Percentiles rank a stretch among this genome's conserved stretches.
Evolutionary conservation across 2,888 invertebrate species (phyloP).

Genomic region (Heteromurus nitidus): DNA sequence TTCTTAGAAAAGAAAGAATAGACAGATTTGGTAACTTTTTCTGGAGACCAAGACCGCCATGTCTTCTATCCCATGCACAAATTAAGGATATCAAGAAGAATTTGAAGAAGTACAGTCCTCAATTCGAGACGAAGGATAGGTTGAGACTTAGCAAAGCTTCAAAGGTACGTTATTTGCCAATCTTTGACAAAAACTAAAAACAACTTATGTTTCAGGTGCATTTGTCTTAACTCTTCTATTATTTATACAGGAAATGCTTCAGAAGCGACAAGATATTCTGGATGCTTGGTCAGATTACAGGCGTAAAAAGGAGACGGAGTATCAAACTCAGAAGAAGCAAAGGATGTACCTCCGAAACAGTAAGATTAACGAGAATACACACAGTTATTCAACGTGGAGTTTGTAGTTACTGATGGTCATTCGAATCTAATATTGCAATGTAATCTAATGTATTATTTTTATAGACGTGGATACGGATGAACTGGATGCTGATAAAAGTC

Average conservation of each 20-base stretch:
- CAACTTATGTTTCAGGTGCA: constrained; percentile 1
- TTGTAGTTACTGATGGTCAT: background rate
- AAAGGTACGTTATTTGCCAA: constrained; percentile 77
- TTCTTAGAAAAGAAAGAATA: constrained; percentile 87
- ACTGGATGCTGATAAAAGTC: constrained; percentile 87
- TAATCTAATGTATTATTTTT: no score
- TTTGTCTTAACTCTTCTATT: no score
- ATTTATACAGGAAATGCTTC: constrained; percentile 84
- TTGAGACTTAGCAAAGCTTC: constrained; percentile 93
- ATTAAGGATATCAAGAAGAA: constrained; percentile 97
- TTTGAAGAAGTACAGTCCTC: constrained; percentile 96
- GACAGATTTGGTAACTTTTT: constrained; percentile 95
- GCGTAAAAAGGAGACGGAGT: constrained; percentile 84
- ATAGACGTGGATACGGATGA: constrained; percentile 96
- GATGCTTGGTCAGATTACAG: constrained; percentile 90
- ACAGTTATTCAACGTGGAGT: background rate
- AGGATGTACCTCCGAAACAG: constrained; percentile 91
- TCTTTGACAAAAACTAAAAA: background rate
- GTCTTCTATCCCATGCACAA: constrained; percentile 87
- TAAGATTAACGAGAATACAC: constrained; percentile 78
- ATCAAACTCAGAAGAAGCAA: constrained; percentile 85
- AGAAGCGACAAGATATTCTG: constrained; percentile 91
- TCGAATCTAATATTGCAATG: constrained; percentile 7
- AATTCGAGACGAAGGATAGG: constrained; percentile 97
- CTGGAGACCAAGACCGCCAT: constrained; percentile 96